Base-by-base conservation (phyloP, 2,113 vertebrate species). In the Daubentonia madagascariensis region DNA sequence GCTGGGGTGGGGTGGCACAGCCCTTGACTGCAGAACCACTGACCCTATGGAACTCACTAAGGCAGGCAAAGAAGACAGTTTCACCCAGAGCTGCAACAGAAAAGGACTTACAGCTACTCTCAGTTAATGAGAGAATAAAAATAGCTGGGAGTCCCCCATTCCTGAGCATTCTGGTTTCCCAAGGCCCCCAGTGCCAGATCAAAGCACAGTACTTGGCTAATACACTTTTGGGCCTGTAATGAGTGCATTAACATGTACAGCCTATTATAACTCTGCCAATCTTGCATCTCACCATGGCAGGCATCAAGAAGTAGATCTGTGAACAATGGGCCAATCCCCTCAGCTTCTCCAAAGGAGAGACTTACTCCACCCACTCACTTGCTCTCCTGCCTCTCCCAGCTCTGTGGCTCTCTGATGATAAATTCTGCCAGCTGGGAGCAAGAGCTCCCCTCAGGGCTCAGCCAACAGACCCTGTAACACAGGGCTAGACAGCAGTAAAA, bases 221-320 rank as follows among this genome's bases (percentile, higher is more conserved):
- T 12, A 45, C 4, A 30, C 17, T 50, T 8, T 28, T 0, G 10
- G 10, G 48, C 52, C 65, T 25, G 8, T 18, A 9, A 70, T 11
- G 32, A 50, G 28, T 17, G 25, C 76, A 54, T 8, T 20, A 12
- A 28, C 81, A 48, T 0, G 0, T 0, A 30, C 0, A 1, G 73
- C 54, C 92, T 13, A 2, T 37, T 30, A 17, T 4, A 20, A 81
- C n/a, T 67, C 32, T 40, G 30, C 52, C 23, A 8, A 8, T 35
- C 40, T n/a, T 35, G 72, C 40, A n/a, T 28, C 22, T 91, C 72
- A 45, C 18, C 22, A 23, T 0, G 1, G 40, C 50, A 37, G 75
- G 43, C 68, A 13, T 17, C 54, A 85, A 37, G 78, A 72, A n/a
- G 52, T 1, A 45, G 22, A 73, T 9, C 5, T 65, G 37, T 32